Percentiles rank a stretch among this genome's conserved stretches.
Evolutionary conservation across 2,888 invertebrate species (phyloP).

Genomic region (Acanthosoma haemorrhoidale): DNA sequence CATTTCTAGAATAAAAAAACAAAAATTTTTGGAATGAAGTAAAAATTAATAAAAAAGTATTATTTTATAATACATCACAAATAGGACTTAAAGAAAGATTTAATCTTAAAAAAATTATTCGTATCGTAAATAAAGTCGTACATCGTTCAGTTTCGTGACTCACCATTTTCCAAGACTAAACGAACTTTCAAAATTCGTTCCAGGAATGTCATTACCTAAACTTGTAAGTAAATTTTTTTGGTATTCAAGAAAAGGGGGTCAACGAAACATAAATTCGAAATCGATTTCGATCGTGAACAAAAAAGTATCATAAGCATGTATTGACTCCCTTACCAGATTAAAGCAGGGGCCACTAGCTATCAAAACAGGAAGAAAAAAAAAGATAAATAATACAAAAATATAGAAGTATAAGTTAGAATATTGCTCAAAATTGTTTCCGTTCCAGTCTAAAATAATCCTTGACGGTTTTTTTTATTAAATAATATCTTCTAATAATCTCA

Average conservation of each 20-base stretch:
- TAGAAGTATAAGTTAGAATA: constrained; percentile 9
- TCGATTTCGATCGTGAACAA: constrained; percentile 25
- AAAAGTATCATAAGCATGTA: background rate
- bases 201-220: constrained; percentile 9
- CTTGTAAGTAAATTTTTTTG: too few species aligned
- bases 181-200: constrained; percentile 7
- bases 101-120: background rate
- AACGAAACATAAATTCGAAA: constrained; percentile 8
- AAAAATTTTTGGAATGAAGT: background rate
- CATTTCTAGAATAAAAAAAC: background rate
- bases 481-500: constrained; percentile 24
- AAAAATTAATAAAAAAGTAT: too few species aligned
- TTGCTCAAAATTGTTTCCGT: constrained; percentile 16
- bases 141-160: constrained; percentile 4
- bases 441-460: constrained; percentile 19
- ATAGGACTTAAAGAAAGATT: too few species aligned
- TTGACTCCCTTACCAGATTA: constrained; percentile 12
- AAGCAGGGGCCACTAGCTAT: background rate
- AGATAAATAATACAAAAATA: constrained; percentile 21
- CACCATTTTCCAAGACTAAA: background rate
- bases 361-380: too few species aligned
- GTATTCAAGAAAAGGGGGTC: too few species aligned
- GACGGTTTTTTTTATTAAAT: background rate
- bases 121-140: constrained; percentile 1
- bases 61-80: too few species aligned